Conservation (phyloP, 2,888 invertebrate genomes). For the Agriotes lineatus region DNA sequence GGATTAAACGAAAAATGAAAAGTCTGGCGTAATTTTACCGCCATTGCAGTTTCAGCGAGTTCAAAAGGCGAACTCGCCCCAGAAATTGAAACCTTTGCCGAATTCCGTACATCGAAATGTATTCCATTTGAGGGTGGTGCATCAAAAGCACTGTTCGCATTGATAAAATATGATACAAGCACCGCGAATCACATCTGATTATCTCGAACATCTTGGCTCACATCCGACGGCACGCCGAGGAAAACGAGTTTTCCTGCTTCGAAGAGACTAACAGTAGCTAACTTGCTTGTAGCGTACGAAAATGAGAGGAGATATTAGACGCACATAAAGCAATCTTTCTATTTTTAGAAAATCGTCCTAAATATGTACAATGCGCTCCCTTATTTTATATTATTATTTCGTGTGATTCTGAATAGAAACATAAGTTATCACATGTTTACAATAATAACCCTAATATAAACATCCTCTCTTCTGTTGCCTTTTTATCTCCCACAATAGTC, state of each 20-base stretch:
- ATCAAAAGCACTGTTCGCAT: neutral
- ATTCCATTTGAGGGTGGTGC: neutral
- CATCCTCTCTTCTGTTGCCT: too few species aligned
- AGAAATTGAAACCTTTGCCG: constrained; percentile 11
- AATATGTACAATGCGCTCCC: too few species aligned
- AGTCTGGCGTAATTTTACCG: constrained; percentile 16
- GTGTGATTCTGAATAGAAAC: too few species aligned
- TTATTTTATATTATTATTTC: too few species aligned
- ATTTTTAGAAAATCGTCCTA: too few species aligned
- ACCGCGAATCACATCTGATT: neutral
- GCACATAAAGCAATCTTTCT: too few species aligned
- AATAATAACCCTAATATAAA: too few species aligned
- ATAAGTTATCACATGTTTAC: too few species aligned
- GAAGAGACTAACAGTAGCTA: neutral
- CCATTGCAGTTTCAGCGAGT: constrained; percentile 3
- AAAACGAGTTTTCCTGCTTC: neutral
- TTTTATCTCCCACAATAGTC: too few species aligned
- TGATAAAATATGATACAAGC: neutral
- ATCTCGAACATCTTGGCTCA: neutral
- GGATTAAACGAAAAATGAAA: constrained; percentile 18
- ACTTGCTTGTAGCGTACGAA: too few species aligned
- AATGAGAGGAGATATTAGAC: too few species aligned
- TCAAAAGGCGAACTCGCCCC: neutral
- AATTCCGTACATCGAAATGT: neutral
- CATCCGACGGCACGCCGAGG: too few species aligned